Conservation (phyloP, 2,113 vertebrate genomes). For the Macroglossus sobrinus region DNA sequence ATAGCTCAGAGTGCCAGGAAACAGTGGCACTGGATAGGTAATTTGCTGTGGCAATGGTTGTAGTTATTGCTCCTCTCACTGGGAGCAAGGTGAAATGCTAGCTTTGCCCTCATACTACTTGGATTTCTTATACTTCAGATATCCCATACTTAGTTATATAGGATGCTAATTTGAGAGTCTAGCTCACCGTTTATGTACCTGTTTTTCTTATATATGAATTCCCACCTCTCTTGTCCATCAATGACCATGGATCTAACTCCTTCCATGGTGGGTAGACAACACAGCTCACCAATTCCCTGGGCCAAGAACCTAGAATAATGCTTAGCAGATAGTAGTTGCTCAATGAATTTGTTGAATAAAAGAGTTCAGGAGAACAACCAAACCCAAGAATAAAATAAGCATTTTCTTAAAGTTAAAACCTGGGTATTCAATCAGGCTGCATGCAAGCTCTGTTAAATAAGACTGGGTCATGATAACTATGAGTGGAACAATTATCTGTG, state of each 20-base stretch:
- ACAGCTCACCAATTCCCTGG: neutral
- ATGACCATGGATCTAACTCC: neutral
- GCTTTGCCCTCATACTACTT: neutral
- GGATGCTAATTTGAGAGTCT: neutral
- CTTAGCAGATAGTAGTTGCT: neutral
- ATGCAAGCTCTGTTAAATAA: neutral
- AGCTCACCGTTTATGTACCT: neutral
- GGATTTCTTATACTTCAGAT: neutral
- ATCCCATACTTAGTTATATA: neutral
- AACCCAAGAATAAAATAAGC: neutral
- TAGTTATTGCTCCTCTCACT: neutral
- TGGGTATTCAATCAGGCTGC: neutral
- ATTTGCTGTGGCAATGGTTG: neutral
- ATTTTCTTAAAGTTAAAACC: neutral
- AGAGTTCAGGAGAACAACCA: neutral
- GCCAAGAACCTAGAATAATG: neutral
- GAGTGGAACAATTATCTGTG: neutral
- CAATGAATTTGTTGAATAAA: neutral
- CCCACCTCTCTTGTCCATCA: neutral
- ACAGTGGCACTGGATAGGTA: neutral
- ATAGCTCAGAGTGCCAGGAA: neutral
- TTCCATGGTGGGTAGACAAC: neutral
- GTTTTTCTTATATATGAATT: neutral
- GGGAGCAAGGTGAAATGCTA: neutral
- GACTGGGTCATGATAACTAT: neutral